Base-by-base conservation (phyloP, 1,140 invertebrate genomes). In the Rhyzopertha dominica region DNA sequence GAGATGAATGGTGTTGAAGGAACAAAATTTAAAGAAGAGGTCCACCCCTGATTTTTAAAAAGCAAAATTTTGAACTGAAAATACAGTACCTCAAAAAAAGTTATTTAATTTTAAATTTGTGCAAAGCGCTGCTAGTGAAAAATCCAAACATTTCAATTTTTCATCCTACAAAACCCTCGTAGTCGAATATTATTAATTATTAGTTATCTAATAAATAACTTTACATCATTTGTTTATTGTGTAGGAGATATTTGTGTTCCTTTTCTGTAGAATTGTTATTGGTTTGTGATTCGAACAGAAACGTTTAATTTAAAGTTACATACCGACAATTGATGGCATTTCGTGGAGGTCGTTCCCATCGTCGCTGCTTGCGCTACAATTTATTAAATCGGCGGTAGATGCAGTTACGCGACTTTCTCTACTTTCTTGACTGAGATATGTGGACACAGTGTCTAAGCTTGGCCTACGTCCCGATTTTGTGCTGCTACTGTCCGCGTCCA, bases 381-480 rank as follows among this genome's bases (percentile, higher is more conserved):
- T 83, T 17, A 88, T 63, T 41, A 87, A 69, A 71, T 87, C 82
- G 44, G 81, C 75, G 10, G 85, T 79, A 2, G 76, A 74, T 48
- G 72, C 66, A 35, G 61, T 65, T 18, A 56, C 57, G 51, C 66
- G 63, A 46, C 77, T 80, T 40, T 80, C 78, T 59, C 80, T 78
- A 70, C 84, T 86, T 65, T 88, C 85, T 57, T 89, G 85, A 62
- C 86, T 90, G 40, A 90, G 74, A 72, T 90, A 90, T 1, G 87
- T 92, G 40, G 86, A 90, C 14, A 90, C 85, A 14, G 87, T 90
- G 66, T 90, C 87, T 13, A 88, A 80, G 64, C 84, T 89, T 16
- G 84, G 85, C 28, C 85, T 73, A 7, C 85, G 71, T 36, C 82
- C 79, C 55, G 81, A 81, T 63, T 81, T 80, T 49, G 79, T 79